Conservation (phyloP, 2,797 vertebrate genomes). For the Ciconia nigra region DNA sequence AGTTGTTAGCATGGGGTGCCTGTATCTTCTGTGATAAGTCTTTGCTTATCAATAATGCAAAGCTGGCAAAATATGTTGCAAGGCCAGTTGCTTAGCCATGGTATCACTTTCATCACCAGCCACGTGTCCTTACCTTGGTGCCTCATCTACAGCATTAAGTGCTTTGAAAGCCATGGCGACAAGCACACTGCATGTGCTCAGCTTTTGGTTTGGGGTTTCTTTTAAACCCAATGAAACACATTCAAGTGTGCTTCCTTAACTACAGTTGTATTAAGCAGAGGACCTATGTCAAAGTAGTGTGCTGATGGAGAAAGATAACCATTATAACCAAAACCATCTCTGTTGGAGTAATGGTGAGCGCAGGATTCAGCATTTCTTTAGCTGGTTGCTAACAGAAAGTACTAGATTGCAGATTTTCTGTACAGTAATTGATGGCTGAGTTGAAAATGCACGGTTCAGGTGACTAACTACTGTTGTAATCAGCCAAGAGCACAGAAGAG, state of each 20-base stretch:
- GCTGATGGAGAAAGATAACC: not conserved
- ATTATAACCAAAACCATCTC: not conserved
- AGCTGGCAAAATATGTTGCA: not conserved
- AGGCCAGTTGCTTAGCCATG: conserved; percentile 47
- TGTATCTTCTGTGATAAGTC: not conserved
- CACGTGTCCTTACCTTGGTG: rapidly evolving
- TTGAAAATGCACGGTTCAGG: not conserved
- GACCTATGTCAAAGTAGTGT: not conserved
- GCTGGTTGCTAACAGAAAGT: not conserved
- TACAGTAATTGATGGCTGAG: not conserved
- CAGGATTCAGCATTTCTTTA: not conserved
- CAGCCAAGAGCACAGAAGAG: not conserved
- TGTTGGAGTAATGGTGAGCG: not conserved
- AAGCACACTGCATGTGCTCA: not conserved
- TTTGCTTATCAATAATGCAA: not conserved
- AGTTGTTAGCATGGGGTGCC: not conserved
- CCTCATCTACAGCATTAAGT: not conserved
- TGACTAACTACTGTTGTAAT: not conserved
- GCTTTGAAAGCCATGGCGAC: not conserved
- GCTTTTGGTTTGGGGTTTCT: too few relatives aligned
- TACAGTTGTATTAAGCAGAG: not conserved
- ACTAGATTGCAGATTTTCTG: not conserved
- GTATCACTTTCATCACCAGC: not conserved
- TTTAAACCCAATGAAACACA: not conserved
- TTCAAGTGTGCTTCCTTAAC: not conserved